phyloP scores from a whole-genome alignment of 2,797 vertebrate species.

The Poecilia wingei region DNA sequence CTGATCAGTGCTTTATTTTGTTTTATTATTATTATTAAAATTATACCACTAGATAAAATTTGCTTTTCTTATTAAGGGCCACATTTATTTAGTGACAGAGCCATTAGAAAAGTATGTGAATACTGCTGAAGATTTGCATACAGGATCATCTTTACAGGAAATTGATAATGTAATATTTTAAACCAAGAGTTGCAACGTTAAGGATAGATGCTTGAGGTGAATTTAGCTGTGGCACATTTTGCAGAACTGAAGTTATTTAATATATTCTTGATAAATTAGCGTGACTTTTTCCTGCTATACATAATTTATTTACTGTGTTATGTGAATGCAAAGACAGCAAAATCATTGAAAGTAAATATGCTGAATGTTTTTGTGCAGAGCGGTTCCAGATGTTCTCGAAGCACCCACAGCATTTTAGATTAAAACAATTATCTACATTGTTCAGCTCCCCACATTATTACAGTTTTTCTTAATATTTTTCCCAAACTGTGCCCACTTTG shows the following conservation, averaged over 20 bases:
- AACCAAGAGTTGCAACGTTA: background rate
- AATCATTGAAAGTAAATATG: background rate
- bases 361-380: background rate
- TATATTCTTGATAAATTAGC: background rate
- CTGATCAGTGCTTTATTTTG: background rate
- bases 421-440: background rate
- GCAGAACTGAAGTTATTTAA: background rate
- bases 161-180: background rate
- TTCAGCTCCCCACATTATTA: background rate
- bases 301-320: background rate
- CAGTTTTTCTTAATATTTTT: background rate
- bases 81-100: background rate
- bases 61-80: background rate
- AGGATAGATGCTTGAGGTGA: background rate
- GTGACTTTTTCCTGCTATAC: background rate
- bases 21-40: background rate
- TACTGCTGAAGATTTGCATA: too few relatives aligned
- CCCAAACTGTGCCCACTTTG: background rate
- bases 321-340: background rate
- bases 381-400: background rate
- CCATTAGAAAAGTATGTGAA: background rate
- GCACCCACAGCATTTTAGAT: background rate
- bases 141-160: too few relatives aligned
- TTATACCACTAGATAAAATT: background rate
- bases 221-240: background rate